These are phyloP conservation scores for Nymphalis polychloros DNA, from an alignment of 2,888 invertebrate genomes.

Conservation along the genomic window DNA sequence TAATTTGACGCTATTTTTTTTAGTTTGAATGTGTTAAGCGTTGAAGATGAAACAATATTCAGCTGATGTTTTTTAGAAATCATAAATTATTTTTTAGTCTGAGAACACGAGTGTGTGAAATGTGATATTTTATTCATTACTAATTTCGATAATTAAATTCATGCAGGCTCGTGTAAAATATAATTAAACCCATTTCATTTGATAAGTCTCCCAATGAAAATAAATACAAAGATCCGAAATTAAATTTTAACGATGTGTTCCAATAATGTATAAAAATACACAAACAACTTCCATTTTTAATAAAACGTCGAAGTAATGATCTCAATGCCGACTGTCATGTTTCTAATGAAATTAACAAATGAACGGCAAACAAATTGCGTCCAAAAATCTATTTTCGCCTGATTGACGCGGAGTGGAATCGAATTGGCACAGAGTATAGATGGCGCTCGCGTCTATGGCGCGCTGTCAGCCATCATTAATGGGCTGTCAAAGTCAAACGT, in stretches of 20 bases:
- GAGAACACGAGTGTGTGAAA: constrained; percentile 15
- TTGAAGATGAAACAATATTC: constrained; percentile 12
- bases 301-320: constrained; percentile 14
- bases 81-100: constrained; percentile 20
- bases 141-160: constrained; percentile 18
- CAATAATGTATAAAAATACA: not conserved
- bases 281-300: not conserved
- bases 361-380: constrained; percentile 38
- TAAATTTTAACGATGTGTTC: not conserved
- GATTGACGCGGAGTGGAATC: constrained; percentile 49
- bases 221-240: not conserved
- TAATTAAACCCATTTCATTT: constrained; percentile 13
- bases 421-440: constrained; percentile 52
- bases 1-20: constrained; percentile 1
- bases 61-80: constrained; percentile 9
- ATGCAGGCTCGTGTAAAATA: constrained; percentile 10
- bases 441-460: constrained; percentile 44
- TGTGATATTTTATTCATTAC: constrained; percentile 21
- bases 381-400: constrained; percentile 44
- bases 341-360: constrained; percentile 42
- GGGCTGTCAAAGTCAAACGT: constrained; percentile 52
- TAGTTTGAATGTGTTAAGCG: not conserved
- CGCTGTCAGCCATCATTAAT: constrained; percentile 54
- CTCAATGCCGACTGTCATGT: constrained; percentile 33
- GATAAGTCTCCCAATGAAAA: not conserved